Conservation (phyloP, 2,888 invertebrate species). For the Phorcus lineatus region DNA sequence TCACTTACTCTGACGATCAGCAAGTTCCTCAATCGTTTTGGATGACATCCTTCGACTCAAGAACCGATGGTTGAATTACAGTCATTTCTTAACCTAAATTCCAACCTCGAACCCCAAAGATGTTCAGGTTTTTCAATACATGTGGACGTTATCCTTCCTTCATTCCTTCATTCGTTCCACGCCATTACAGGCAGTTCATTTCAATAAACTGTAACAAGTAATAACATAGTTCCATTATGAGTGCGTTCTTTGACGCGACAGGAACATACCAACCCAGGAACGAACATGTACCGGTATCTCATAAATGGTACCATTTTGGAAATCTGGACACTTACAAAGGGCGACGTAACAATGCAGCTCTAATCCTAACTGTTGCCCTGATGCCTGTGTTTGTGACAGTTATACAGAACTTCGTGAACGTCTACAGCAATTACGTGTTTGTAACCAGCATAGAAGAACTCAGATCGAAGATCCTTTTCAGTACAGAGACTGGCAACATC, state of each 20-base stretch:
- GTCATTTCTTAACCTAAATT: too few species aligned
- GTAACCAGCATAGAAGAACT: constrained; percentile 32
- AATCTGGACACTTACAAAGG: constrained; percentile 21
- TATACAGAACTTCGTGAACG: constrained; percentile 19
- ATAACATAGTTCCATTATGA: not conserved
- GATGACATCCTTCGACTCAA: too few species aligned
- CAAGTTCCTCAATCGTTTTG: too few species aligned
- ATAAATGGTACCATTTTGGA: not conserved
- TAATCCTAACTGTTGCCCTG: constrained; percentile 23
- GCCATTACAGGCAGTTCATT: too few species aligned
- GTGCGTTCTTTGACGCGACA: not conserved
- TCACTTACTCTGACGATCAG: too few species aligned
- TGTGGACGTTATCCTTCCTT: too few species aligned
- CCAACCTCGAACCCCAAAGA: too few species aligned
- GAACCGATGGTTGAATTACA: too few species aligned
- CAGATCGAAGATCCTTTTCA: constrained; percentile 33
- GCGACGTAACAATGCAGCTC: constrained; percentile 14
- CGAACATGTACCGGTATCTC: not conserved
- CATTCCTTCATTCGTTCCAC: too few species aligned
- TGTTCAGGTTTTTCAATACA: too few species aligned
- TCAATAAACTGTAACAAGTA: too few species aligned
- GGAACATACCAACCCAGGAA: not conserved
- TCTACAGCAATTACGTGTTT: not conserved
- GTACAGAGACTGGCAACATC: constrained; percentile 52
- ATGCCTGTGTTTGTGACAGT: constrained; percentile 12